phyloP scores from a whole-genome alignment of 2,888 invertebrate species.

The Idaea biselata region DNA sequence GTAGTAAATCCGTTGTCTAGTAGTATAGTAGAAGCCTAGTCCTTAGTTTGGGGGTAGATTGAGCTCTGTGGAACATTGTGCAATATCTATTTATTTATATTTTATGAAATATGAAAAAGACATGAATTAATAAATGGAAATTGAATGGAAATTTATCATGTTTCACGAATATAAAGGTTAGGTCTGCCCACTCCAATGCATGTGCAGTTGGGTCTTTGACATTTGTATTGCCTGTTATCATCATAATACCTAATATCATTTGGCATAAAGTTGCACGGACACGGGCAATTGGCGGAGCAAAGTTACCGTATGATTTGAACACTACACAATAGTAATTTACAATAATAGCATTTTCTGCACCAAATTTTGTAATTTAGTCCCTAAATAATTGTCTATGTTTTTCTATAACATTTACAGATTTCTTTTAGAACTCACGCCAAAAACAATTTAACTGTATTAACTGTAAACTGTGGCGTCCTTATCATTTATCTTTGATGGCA shows the following conservation, averaged over 20 bases:
- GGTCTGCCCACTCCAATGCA: not conserved
- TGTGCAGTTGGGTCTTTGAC: not conserved
- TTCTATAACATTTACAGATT: not conserved
- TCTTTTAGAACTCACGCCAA: not conserved
- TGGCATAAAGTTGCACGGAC: not conserved
- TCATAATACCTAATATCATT: not conserved
- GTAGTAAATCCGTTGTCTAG: too few relatives aligned
- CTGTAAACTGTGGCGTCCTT: not conserved
- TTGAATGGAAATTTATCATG: not conserved
- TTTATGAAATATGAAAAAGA: too few relatives aligned
- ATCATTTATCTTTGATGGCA: slow-evolving; percentile 21
- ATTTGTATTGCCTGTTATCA: not conserved
- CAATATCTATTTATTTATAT: too few relatives aligned
- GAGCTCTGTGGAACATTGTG: too few relatives aligned
- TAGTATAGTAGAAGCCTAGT: too few relatives aligned
- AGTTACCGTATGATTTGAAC: not conserved
- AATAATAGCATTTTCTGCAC: too few relatives aligned
- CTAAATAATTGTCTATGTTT: not conserved
- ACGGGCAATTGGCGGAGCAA: not conserved
- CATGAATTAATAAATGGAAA: too few relatives aligned
- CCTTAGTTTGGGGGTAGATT: too few relatives aligned
- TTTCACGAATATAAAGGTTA: not conserved
- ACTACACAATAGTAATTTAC: not conserved
- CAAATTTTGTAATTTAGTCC: too few relatives aligned
- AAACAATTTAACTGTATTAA: not conserved